Base-by-base conservation (phyloP, 2,113 vertebrate genomes). In the Aptenodytes forsteri region DNA sequence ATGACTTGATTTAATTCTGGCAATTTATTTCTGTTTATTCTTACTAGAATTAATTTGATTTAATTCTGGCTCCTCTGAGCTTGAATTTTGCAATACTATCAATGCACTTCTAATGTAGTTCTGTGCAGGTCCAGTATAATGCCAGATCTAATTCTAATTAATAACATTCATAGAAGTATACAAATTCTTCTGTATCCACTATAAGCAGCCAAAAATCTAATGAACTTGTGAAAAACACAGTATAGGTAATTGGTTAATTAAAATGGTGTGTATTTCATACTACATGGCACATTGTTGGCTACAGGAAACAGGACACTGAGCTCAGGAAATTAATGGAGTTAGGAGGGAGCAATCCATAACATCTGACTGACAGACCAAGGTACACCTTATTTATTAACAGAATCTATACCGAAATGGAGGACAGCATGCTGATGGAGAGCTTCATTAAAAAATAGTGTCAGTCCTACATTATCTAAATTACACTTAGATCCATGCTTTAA, bases 391-490 rank as follows among this genome's bases (percentile, higher is more conserved):
- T 93, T 88, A 73, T 93, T 75, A 83, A 34, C 70, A 61, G 58
- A n/a, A 82, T 21, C 88, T 29, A 6, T 26, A 36, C 13, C 1
- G 20, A 59, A 44, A 73, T 32, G 71, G 83, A 69, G 87, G 66
- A 70, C 83, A 22, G 65, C 46, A 2, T 2, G 30, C 90, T 88
- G 95, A 88, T 85, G 65, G 67, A 93, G 66, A 89, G 93, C 94
- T 90, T 87, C 84, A 85, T 91, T 88, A 85, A 66, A 52, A 79
- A 44, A 47, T 46, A 79, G 85, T 47, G 92, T 85, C 96, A 93
- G 85, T 61, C 73, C 69, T 81, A 80, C 75, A 72, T 77, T 65
- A 86, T 59, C 94, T 88, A 77, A 85, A 90, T 86, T 90, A 80
- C 78, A 46, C 91, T 64, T 67, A 81, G 82, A 93, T 92, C 92